Base-by-base conservation (phyloP, 2,797 vertebrate species). In the Platalea minor region DNA sequence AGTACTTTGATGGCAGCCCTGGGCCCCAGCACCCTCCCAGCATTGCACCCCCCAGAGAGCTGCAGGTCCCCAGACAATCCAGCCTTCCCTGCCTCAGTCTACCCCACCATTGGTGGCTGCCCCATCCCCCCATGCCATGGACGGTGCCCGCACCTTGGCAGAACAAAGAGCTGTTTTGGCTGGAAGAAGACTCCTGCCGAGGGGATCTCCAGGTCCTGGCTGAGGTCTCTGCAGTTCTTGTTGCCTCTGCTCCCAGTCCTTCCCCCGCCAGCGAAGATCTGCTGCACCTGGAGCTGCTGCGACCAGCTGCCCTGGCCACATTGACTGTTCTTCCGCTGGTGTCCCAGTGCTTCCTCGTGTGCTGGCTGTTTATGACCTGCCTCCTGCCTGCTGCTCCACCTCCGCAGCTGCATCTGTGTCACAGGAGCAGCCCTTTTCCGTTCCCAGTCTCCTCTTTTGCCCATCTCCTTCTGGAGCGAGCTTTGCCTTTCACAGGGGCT, bases 371-470 rank as follows among this genome's bases (percentile, higher is more conserved):
- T 79, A 77, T 65, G 96, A 96, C 85, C 94, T 96, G 94, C 96
- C 94, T 92, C 92, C 93, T 53, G 24, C 41, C 68, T 31, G 53
- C 53, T 54, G 59, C 59, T 37, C 97, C 96, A 97, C 97, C 97
- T 97, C 96, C 84, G 3, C 64, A 85, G 84, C 64, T 20, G 8
- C 78, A 77, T 28, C 59, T 28, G 54, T 64, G 37, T 77, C 45
- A 72, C 63, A 61, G 95, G 68, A 89, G 69, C 92, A 84, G 91
- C 91, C 89, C 88, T 94, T 67, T 91, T 90, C 93, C 65, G 6
- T 70, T 84, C 57, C 63, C 15, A 2, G 6, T 51, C 81, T 82
- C 86, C 60, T 54, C 61, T 85, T 70, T 2, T 19, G 39, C 39
- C 77, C 37, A 28, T 67, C 39, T 82, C 43, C 85, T 75, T 35